These are phyloP conservation scores for Muscina levida DNA, from an alignment of 2,888 invertebrate species.

Conservation along the genomic window DNA sequence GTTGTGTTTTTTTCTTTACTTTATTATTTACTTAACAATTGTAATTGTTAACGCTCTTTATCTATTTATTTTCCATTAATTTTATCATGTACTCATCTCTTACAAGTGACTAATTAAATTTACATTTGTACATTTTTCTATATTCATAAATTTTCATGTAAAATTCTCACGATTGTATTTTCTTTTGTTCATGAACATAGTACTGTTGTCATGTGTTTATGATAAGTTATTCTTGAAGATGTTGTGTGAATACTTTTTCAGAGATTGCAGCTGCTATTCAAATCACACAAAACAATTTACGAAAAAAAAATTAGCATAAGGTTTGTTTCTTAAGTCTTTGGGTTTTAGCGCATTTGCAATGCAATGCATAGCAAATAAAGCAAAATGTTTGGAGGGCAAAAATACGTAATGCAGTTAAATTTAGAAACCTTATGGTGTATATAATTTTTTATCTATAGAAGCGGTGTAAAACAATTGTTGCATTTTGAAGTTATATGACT, in stretches of 20 bases:
- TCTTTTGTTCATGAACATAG: neutral
- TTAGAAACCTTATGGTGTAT: too few species aligned
- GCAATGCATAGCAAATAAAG: conserved; percentile 10
- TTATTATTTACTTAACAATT: neutral
- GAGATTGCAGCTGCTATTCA: conserved; percentile 54
- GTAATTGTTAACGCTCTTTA: conserved; percentile 19
- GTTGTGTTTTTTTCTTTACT: neutral
- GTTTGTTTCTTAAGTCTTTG: conserved; percentile 59
- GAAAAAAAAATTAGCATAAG: conserved; percentile 36
- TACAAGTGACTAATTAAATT: conserved; percentile 47
- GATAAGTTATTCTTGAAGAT: conserved; percentile 34
- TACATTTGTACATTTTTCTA: conserved; percentile 27
- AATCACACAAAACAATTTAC: conserved; percentile 13
- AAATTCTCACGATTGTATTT: conserved; percentile 38
- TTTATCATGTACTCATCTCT: conserved; percentile 36
- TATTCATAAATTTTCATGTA: conserved; percentile 6
- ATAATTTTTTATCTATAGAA: too few species aligned
- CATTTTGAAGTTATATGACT: too few species aligned
- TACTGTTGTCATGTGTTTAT: conserved; percentile 37
- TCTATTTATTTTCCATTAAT: conserved; percentile 44
- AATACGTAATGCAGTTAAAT: neutral
- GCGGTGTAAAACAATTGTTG: too few species aligned
- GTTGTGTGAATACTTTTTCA: neutral
- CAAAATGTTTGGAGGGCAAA: conserved; percentile 12
- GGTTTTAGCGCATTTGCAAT: conserved; percentile 22